Conservation (phyloP, 2,113 vertebrate genomes). For the Lamprologus lemairii region DNA sequence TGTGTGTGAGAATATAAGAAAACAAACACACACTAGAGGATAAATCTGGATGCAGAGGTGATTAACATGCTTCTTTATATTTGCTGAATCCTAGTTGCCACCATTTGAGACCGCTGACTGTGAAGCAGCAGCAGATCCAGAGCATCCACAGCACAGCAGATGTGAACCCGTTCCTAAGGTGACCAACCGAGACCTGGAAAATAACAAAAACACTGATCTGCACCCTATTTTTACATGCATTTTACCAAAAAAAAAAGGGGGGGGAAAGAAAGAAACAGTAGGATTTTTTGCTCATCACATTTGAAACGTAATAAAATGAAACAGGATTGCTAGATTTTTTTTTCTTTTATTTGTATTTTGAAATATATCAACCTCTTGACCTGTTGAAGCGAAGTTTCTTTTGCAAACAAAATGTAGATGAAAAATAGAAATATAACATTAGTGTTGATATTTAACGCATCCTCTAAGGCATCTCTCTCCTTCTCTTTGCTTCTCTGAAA, state of each 20-base stretch:
- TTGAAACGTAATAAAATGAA: background rate
- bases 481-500: background rate
- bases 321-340: background rate
- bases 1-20: background rate
- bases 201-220: background rate
- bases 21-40: background rate
- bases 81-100: constrained; percentile 58
- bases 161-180: constrained; percentile 62
- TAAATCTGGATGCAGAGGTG: background rate
- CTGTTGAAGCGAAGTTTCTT: background rate
- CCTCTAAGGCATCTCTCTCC: background rate
- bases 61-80: background rate
- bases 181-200: background rate
- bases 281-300: background rate
- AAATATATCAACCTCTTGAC: background rate
- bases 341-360: background rate
- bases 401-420: background rate
- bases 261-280: rapidly evolving
- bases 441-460: background rate
- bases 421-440: background rate
- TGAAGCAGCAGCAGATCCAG: constrained; percentile 49
- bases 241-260: background rate
- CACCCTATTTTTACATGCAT: background rate
- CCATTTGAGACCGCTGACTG: constrained; percentile 56
- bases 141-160: constrained; percentile 31